Base-by-base conservation (phyloP, 2,888 invertebrate species). In the Cheilosia variabilis region DNA sequence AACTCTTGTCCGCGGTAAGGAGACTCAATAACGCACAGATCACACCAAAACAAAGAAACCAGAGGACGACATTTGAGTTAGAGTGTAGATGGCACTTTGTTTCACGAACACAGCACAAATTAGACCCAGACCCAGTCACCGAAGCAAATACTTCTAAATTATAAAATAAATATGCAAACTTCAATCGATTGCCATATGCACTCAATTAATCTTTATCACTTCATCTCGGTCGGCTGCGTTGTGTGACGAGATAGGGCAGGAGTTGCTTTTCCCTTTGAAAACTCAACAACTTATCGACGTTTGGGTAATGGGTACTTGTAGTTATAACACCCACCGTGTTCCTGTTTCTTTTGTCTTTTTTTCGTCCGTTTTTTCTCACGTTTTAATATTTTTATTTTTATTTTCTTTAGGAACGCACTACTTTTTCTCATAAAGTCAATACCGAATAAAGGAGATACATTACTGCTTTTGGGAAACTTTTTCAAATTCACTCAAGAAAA, bases 141-240 rank as follows among this genome's bases (percentile, higher is more conserved):
- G 65, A 63, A 37, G 41, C 22, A 41, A 53, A 72, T 63, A 22
- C 10, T 50, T 41, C 22, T 9, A 13, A 31, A n/a, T 68, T n/a
- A 22, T 19, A 43, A 71, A 47, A 73, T 17, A 63, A 69, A 84
- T 69, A 47, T 45, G 63, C 60, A 66, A 83, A 83, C 57, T 79
- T 79, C 27, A 79, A 76, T 81, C 73, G 71, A 81, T 81, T 72
- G 72, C 63, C 76, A 68, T 77, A 57, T 77, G 71, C 86, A 86
- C 86, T 86, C 86, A 75, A 76, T 71, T 86, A 81, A 81, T 81
- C 62, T 81, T 76, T 86, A 86, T 86, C 86, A 86, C 86, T 81
- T 77, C 86, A 81, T 86, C 63, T 68, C 50, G 63, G 37, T 65
- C 53, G 57, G 47, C 55, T 57, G 55, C 19, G 13, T 77, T 22